Percentiles rank a stretch among this genome's conserved stretches.
These are phyloP conservation scores for Prenolepis imparis DNA, from an alignment of 2,888 invertebrate genomes.

Conservation along the genomic window DNA sequence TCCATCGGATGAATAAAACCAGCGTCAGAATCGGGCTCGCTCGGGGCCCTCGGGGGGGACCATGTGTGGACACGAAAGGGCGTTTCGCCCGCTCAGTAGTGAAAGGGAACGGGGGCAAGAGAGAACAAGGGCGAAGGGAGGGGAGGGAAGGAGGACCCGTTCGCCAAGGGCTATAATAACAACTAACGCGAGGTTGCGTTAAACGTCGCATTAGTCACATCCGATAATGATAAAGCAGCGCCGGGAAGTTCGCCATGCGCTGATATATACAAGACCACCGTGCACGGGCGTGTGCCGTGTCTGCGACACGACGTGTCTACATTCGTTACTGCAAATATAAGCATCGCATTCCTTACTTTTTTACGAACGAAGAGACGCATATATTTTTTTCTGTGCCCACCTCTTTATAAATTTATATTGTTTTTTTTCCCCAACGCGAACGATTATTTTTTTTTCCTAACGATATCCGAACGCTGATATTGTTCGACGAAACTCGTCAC, in stretches of 20 bases:
- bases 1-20: slow-evolving; percentile 75
- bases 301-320: slow-evolving; percentile 45
- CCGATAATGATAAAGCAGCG: slow-evolving; percentile 81
- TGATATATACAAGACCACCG: slow-evolving; percentile 74
- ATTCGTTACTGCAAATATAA: slow-evolving; percentile 52
- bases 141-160: slow-evolving; percentile 64
- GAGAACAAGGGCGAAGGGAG: slow-evolving; percentile 40
- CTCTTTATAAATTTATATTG: too few species aligned
- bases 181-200: slow-evolving; percentile 81
- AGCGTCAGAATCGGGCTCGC: slow-evolving; percentile 68
- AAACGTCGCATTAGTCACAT: slow-evolving; percentile 83
- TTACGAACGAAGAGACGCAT: background rate
- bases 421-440: background rate
- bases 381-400: too few species aligned
- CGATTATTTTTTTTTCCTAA: background rate
- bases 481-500: slow-evolving; percentile 10
- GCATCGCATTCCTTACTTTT: slow-evolving; percentile 55
- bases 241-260: slow-evolving; percentile 74
- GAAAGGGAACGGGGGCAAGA: slow-evolving; percentile 44
- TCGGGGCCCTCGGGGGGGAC: slow-evolving; percentile 70
- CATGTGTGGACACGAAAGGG: slow-evolving; percentile 73
- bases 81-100: slow-evolving; percentile 66
- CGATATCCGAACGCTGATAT: background rate
- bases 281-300: slow-evolving; percentile 59
- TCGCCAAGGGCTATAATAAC: slow-evolving; percentile 82